phyloP scores from a whole-genome alignment of 2,888 invertebrate genomes.

The Drosophila lacicola region DNA sequence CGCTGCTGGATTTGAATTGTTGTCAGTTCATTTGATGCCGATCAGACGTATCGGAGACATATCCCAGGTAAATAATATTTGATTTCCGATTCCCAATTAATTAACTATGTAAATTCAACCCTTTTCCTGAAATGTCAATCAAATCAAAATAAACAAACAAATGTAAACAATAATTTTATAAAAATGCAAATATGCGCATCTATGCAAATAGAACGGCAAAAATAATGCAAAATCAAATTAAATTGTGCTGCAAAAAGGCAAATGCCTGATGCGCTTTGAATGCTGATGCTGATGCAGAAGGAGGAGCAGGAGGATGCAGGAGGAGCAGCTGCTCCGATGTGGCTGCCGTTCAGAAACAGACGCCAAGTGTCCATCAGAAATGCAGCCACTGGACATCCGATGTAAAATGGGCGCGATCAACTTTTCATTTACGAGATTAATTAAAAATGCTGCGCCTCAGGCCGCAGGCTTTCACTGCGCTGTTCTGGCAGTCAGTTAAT shows the following conservation, averaged over 20 bases:
- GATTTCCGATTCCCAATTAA: constrained; percentile 6
- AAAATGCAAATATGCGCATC: constrained; percentile 8
- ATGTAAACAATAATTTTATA: constrained; percentile 38
- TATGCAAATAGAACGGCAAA: constrained; percentile 35
- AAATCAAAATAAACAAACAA: constrained; percentile 46
- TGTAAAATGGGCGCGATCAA: constrained; percentile 29
- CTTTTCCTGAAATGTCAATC: constrained; percentile 68
- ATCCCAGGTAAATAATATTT: constrained; percentile 43
- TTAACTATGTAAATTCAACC: constrained; percentile 57
- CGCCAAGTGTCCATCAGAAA: constrained; percentile 71
- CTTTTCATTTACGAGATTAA: constrained; percentile 50
- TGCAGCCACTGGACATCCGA: constrained; percentile 64
- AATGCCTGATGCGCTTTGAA: constrained; percentile 55
- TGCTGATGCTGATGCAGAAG: constrained; percentile 33
- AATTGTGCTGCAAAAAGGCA: constrained; percentile 57
- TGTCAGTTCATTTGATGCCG: constrained; percentile 15
- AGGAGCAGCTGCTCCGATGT: constrained; percentile 1
- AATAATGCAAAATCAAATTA: constrained; percentile 49
- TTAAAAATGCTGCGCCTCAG: constrained; percentile 65
- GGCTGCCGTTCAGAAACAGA: constrained; percentile 66
- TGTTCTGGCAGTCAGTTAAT: constrained; percentile 68
- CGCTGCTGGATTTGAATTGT: constrained; percentile 1
- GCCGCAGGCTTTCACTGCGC: constrained; percentile 67
- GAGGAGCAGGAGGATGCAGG: background rate
- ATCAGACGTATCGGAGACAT: constrained; percentile 4